Evolutionary conservation across 2,113 vertebrate species (phyloP), one percentile per base, ranked within the genome.

Genomic region (Anas platyrhynchos): DNA sequence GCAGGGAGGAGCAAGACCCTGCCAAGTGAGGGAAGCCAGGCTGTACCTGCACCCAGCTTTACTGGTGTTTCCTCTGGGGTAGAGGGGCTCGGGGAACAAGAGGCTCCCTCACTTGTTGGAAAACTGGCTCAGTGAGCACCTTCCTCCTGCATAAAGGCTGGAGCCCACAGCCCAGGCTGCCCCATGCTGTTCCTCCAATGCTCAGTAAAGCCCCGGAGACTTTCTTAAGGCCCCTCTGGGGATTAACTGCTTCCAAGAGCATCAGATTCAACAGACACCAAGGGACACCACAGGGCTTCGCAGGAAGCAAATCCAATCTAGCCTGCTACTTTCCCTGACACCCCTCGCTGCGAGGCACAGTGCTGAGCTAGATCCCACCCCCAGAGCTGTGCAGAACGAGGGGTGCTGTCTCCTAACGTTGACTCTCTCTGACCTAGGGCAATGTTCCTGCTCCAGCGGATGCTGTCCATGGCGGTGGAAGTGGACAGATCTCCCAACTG

Each of bases 381-480:
- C 52, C 74, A 43, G 20, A 14, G 61, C 58, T 84, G 50, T 34
- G 65, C 34, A 79, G 56, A 31, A 38, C 2, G 1, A 65, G 41
- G 22, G 7, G 50, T 67, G n/a, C 26, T 5, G 20, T 72, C 9
- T 63, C 54, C 9, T 32, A 9, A 8, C 20, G 1, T 15, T 95
- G 66, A 94, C 69, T 73, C 26, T 69, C 82, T 93, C 89, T 89
- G 69, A 26, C 75, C 62, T 93, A 99, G 99, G 97, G 97, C 98
- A 13, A 98, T 98, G 79, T 97, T 97, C 32, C 97, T 98, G 92
- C 98, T 99, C 66, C 99, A 99, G 97, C 97, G 97, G 96, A 99
- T 99, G 99, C 92, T 99, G 88, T 97, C 98, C 83, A 96, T 99
- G 7, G 98, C 99, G 7, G 97, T 99, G 67, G 99, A 99, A 94